A percentile compares a stretch with the other conserved stretches of the same genome.
phyloP scores from a whole-genome alignment of 64 coral and sea anemone genomes.

The Anthopleura sola region DNA sequence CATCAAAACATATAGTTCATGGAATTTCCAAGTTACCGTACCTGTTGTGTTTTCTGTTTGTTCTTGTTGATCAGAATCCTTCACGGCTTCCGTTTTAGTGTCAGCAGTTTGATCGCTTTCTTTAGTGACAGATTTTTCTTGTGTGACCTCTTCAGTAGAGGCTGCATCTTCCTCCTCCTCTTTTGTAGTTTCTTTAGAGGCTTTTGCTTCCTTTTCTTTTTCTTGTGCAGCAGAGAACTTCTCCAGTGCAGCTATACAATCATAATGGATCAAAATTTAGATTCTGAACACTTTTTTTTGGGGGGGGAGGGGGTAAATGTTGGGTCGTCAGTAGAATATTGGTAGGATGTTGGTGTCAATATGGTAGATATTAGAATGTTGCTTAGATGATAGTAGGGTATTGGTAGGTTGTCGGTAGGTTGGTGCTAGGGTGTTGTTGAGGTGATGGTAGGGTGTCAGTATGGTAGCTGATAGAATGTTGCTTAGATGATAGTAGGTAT shows the following conservation, averaged over 20 bases:
- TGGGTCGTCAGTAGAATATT: too few relatives aligned
- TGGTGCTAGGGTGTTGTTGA: too few relatives aligned
- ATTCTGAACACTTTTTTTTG: background rate
- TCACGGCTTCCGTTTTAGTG: background rate
- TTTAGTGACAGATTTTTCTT: background rate
- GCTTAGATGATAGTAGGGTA: too few relatives aligned
- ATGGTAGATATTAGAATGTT: too few relatives aligned
- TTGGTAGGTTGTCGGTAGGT: too few relatives aligned
- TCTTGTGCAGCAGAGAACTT: conserved; percentile 33
- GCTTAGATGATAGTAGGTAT: too few relatives aligned
- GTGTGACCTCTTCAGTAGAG: background rate
- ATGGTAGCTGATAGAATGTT: too few relatives aligned
- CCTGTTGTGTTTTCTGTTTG: background rate
- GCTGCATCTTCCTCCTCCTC: background rate
- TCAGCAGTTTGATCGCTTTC: background rate
- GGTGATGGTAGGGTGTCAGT: too few relatives aligned
- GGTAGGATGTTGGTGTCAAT: too few relatives aligned
- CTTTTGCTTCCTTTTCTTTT: conserved; percentile 4
- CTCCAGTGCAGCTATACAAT: conserved; percentile 40
- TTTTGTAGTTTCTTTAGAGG: background rate
- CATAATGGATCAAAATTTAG: background rate
- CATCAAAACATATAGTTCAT: too few relatives aligned
- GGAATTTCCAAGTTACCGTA: background rate
- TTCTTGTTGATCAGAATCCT: background rate
- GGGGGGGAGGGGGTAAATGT: too few relatives aligned